Evolutionary conservation across 2,113 vertebrate species (phyloP).

Genomic region (Talpa occidentalis): DNA sequence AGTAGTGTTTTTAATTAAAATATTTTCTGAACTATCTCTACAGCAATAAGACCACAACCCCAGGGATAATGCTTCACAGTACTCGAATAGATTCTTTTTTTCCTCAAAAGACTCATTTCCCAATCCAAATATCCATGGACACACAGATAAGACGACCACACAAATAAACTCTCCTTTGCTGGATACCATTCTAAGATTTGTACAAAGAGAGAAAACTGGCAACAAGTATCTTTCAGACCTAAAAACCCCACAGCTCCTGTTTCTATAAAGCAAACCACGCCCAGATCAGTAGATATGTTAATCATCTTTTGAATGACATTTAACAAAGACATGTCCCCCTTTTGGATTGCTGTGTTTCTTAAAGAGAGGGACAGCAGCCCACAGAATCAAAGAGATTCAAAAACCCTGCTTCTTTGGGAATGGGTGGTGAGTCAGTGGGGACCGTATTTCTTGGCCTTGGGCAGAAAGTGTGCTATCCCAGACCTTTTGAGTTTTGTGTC

Average conservation of each 20-base stretch:
- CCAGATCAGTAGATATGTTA: neutral
- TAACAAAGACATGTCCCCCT: neutral
- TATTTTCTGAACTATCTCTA: neutral
- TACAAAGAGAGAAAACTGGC: neutral
- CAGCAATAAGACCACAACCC: neutral
- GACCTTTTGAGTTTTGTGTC: neutral
- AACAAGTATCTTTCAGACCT: neutral
- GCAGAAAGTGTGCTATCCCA: neutral
- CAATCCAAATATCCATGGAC: conserved; percentile 1
- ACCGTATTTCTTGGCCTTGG: neutral
- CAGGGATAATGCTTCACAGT: neutral
- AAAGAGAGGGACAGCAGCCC: neutral
- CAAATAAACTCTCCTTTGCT: neutral
- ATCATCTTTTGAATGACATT: neutral
- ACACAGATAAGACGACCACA: neutral
- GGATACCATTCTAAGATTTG: neutral
- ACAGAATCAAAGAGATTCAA: neutral
- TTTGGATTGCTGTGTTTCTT: neutral
- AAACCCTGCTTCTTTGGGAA: neutral
- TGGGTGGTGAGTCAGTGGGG: neutral
- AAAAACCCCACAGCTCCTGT: neutral
- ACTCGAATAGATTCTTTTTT: neutral
- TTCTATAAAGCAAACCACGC: neutral
- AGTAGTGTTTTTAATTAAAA: neutral
- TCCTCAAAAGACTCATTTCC: neutral